These are phyloP conservation scores for Plebejus argus DNA, from an alignment of 2,888 invertebrate genomes.

Conservation along the genomic window DNA sequence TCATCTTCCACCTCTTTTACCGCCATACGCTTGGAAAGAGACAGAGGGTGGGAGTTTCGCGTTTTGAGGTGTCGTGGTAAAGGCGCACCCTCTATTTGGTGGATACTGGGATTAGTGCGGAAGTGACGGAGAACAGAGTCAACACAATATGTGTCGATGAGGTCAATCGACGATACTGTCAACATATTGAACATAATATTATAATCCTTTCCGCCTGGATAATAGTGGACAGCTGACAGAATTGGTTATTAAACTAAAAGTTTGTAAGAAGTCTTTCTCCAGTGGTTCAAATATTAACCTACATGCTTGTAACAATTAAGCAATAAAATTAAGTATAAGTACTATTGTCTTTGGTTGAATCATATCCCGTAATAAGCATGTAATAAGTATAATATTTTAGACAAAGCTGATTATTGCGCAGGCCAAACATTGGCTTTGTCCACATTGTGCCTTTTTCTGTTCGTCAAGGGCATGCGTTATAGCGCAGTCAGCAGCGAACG, in stretches of 20 bases:
- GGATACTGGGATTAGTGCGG: slow-evolving; percentile 48
- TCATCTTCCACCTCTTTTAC: not conserved
- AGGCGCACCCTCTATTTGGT: slow-evolving; percentile 46
- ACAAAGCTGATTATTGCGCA: too few species aligned
- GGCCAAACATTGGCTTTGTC: too few species aligned
- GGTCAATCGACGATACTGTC: slow-evolving; percentile 35
- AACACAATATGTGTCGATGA: slow-evolving; percentile 42
- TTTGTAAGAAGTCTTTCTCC: too few species aligned
- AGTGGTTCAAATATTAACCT: too few species aligned
- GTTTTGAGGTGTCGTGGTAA: slow-evolving; percentile 33
- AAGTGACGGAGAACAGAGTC: slow-evolving; percentile 46
- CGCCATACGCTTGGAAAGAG: slow-evolving; percentile 16
- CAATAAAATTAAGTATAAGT: too few species aligned
- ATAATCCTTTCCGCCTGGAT: not conserved
- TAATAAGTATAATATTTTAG: too few species aligned
- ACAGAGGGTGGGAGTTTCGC: slow-evolving; percentile 18
- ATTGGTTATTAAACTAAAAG: not conserved
- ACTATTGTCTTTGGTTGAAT: too few species aligned
- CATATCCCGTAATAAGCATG: too few species aligned
- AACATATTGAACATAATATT: not conserved
- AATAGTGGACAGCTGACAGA: not conserved
- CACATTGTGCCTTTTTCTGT: too few species aligned
- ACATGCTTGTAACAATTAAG: too few species aligned
- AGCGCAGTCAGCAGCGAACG: too few species aligned
- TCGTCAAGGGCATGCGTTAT: too few species aligned